Percentiles rank a stretch among this genome's conserved stretches.
phyloP scores from a whole-genome alignment of 2,113 vertebrate genomes.

The Cheirogaleus medius region DNA sequence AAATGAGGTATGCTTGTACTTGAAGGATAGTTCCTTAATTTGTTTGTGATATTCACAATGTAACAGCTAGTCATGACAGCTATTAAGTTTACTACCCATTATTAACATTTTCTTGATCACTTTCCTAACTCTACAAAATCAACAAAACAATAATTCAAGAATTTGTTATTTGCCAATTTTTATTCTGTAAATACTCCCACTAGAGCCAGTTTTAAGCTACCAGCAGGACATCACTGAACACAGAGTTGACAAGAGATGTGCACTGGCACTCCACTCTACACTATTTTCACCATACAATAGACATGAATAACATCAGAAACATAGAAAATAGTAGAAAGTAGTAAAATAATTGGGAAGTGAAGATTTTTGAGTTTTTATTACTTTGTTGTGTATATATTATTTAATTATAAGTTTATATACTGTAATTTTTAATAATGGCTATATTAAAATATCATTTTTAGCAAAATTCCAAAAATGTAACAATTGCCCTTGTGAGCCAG shows the following conservation, averaged over 20 bases:
- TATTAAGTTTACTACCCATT: neutral
- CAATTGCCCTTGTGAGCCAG: neutral
- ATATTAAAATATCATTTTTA: neutral
- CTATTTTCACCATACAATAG: neutral
- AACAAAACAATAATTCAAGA: neutral
- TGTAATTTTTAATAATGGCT: neutral
- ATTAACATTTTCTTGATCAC: conserved; percentile 7
- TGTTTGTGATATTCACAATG: neutral
- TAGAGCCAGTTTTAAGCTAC: neutral
- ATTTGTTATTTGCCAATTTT: neutral
- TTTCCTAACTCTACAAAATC: neutral
- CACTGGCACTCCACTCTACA: neutral
- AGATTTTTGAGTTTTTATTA: neutral
- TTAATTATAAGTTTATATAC: neutral
- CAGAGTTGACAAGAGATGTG: neutral
- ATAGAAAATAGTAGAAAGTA: neutral
- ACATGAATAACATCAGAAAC: neutral
- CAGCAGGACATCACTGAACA: neutral
- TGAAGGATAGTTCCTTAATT: neutral
- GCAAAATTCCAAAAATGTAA: conserved; percentile 1
- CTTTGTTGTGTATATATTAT: neutral
- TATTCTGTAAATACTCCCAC: neutral
- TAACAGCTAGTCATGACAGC: neutral
- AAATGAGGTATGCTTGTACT: neutral
- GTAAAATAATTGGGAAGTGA: neutral